phyloP scores from a whole-genome alignment of 2,113 vertebrate genomes.

The Piaya cayana region DNA sequence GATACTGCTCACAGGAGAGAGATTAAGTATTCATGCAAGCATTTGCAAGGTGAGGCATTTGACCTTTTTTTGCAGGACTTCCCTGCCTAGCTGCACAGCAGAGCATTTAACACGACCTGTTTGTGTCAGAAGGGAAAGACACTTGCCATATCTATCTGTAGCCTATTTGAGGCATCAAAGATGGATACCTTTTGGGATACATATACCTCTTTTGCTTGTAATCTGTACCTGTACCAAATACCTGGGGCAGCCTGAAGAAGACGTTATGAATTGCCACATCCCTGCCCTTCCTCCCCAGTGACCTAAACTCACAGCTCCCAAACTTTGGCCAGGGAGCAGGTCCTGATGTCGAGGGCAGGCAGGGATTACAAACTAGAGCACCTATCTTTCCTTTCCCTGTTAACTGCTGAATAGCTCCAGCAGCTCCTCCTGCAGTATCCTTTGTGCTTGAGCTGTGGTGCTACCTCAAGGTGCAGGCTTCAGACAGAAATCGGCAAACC shows the following conservation, averaged over 20 bases:
- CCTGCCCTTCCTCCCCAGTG: neutral
- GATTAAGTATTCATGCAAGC: neutral
- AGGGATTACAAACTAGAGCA: neutral
- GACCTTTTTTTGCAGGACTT: slow-evolving; percentile 9
- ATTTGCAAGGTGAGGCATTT: neutral
- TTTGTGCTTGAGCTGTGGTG: neutral
- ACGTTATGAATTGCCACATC: neutral
- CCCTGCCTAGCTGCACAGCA: neutral
- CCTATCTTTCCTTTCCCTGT: neutral
- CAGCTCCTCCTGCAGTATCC: neutral
- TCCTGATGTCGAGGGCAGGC: neutral
- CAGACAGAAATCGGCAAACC: no score
- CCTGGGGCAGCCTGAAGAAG: neutral
- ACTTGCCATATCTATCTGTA: neutral
- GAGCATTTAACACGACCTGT: neutral
- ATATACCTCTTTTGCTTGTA: neutral
- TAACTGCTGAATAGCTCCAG: neutral
- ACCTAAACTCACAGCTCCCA: neutral
- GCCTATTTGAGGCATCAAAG: neutral
- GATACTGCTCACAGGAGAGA: neutral
- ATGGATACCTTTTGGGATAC: neutral
- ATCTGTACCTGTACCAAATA: neutral
- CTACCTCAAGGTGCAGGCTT: neutral
- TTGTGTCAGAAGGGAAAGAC: neutral
- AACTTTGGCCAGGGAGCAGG: neutral